Base-by-base conservation (phyloP, 2,797 vertebrate species). In the Arnoldichthys spilopterus region DNA sequence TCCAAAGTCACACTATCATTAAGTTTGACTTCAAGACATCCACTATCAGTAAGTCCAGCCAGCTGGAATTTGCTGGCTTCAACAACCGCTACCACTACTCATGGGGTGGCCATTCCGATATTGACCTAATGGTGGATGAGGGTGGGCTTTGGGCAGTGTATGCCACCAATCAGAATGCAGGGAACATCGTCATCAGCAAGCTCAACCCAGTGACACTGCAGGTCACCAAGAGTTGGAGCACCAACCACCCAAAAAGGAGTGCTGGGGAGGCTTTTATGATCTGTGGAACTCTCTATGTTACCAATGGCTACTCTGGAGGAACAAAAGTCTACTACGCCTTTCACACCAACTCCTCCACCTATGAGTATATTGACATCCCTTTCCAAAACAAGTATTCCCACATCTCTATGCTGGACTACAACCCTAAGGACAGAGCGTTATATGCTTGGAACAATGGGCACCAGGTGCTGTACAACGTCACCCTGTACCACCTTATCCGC, bases 11-110 rank as follows among this genome's bases (percentile, higher is more conserved):
- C 93, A 97, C 96, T 53, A 94, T 98, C 88, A 98, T 99, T 91
- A 91, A 96, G 79, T 99, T 98, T 37, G 96, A 98, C 92, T 91
- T 99, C 88, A 94, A 93, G 80, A 95, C 96, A 0, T 95, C 96
- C 26, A 91, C 94, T 69, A 96, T 98, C 88, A 96, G 97, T 77
- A 96, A 95, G 88, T 96, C 96, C 0, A 93, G 95, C 71, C 97
- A 95, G 90, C 94, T 98, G 76, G 97, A 98, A 91, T 95, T 96
- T 0, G 97, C 97, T 0, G 97, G 97, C 64, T 98, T 95, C 90
- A 98, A 98, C 92, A 99, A 99, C 85, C 97, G 98, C 93, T 99
- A 98, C 89, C 97, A 98, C 88, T 98, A 99, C 4, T 95, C 97
- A 61, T 99, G 97, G 97, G 97, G 97, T 0, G 97, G 97, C 11